phyloP scores from a whole-genome alignment of 2,888 invertebrate genomes.

The Metalampra italica region DNA sequence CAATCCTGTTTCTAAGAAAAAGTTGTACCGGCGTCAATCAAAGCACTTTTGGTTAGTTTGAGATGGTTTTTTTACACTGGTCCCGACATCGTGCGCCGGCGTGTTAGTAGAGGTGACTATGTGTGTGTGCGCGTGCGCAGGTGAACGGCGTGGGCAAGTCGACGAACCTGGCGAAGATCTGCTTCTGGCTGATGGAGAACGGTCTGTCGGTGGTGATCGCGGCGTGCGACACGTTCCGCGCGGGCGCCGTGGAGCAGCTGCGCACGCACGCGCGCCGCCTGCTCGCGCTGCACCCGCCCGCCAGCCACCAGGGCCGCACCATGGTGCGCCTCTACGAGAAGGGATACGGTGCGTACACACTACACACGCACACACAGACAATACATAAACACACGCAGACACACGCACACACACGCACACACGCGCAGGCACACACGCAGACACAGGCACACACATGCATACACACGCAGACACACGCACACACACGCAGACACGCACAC shows the following conservation, averaged over 20 bases:
- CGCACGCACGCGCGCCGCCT: conserved; percentile 95
- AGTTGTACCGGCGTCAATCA: no score
- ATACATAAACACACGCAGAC: neutral
- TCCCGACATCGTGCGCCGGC: no score
- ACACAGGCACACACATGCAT: no score
- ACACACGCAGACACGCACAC: no score
- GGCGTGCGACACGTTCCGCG: conserved; percentile 99
- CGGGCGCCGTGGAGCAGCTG: conserved; percentile 99
- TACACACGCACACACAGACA: neutral
- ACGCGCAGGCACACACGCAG: no score
- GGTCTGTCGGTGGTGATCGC: conserved; percentile 97
- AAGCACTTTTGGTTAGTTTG: no score
- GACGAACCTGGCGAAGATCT: conserved; percentile 99
- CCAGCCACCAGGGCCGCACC: conserved; percentile 81
- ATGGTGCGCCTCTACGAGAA: conserved; percentile 99
- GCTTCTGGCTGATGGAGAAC: conserved; percentile 99
- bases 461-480: no score
- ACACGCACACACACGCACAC: neutral
- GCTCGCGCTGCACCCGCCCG: conserved; percentile 94
- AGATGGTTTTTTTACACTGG: no score
- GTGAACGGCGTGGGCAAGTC: conserved; percentile 99
- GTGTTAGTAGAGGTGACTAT: no score
- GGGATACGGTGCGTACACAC: conserved; percentile 85
- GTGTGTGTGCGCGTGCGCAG: no score
- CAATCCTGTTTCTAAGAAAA: no score